These are phyloP conservation scores for Eristalinus aeneus DNA, from an alignment of 2,888 invertebrate genomes.

Conservation along the genomic window DNA sequence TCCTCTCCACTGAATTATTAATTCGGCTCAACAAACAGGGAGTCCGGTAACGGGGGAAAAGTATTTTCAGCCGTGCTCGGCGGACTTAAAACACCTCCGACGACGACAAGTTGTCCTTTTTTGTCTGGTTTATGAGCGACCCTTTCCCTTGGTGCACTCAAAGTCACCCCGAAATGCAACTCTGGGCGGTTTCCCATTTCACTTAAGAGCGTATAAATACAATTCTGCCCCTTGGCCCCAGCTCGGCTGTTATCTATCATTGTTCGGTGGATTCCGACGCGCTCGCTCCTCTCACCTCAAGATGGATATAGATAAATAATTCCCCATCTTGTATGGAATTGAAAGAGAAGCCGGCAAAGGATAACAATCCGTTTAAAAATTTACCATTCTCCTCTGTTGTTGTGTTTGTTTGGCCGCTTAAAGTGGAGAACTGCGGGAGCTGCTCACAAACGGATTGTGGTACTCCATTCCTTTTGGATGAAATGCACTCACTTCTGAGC, in stretches of 20 bases:
- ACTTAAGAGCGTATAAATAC: slow-evolving; percentile 58
- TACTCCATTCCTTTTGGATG: slow-evolving; percentile 29
- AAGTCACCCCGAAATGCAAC: slow-evolving; percentile 12
- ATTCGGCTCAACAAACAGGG: slow-evolving; percentile 22
- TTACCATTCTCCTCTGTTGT: slow-evolving; percentile 9
- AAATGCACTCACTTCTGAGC: slow-evolving; percentile 50
- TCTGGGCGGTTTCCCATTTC: slow-evolving; percentile 45
- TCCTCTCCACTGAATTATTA: slow-evolving; percentile 63
- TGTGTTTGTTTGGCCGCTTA: slow-evolving; percentile 1
- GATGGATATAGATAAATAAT: slow-evolving; percentile 46
- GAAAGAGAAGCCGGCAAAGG: slow-evolving; percentile 28
- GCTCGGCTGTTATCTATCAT: slow-evolving; percentile 53
- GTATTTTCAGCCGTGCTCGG: slow-evolving; percentile 42
- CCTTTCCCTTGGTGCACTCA: slow-evolving; percentile 25
- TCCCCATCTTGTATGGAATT: slow-evolving; percentile 45
- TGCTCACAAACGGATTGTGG: slow-evolving; percentile 36
- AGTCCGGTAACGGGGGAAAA: slow-evolving; percentile 1
- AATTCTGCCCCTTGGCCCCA: slow-evolving; percentile 45
- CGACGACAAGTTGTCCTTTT: slow-evolving; percentile 41
- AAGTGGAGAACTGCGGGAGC: background rate
- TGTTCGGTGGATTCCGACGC: background rate
- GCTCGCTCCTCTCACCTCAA: slow-evolving; percentile 22
- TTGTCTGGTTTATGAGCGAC: background rate
- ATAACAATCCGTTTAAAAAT: slow-evolving; percentile 63
- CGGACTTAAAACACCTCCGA: slow-evolving; percentile 58